A percentile compares a stretch with the other conserved stretches of the same genome.
phyloP scores from a whole-genome alignment of 2,888 invertebrate genomes.

The Cheiracanthium punctorium region DNA sequence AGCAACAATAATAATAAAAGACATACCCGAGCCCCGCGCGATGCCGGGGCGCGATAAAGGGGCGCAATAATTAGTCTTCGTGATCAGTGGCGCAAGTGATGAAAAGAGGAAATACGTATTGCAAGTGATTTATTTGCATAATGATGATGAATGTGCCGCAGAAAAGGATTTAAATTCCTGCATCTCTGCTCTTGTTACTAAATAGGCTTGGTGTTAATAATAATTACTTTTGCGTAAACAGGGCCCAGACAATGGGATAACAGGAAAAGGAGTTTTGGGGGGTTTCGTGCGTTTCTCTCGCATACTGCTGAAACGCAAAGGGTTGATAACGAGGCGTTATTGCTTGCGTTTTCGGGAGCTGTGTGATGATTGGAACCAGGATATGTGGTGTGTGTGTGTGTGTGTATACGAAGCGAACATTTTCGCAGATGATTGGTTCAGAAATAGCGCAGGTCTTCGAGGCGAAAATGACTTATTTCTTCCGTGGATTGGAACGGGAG shows the following conservation, averaged over 20 bases:
- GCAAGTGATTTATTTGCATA: conserved; percentile 2
- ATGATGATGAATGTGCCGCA: not conserved
- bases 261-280: not conserved
- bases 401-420: too few relatives aligned
- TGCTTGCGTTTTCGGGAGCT: not conserved
- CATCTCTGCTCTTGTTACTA: not conserved
- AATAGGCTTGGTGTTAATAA: not conserved
- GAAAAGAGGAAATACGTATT: not conserved
- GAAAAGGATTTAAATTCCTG: conserved; percentile 1
- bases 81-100: conserved; percentile 3
- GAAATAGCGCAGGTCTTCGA: too few relatives aligned
- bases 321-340: not conserved
- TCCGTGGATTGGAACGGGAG: not conserved
- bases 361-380: too few relatives aligned
- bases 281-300: too few relatives aligned
- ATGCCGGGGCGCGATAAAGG: not conserved
- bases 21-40: not conserved
- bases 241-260: not conserved
- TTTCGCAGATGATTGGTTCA: too few relatives aligned
- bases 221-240: conserved; percentile 1
- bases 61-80: conserved; percentile 6
- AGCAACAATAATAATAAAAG: not conserved
- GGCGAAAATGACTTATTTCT: not conserved
- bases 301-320: too few relatives aligned
- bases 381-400: too few relatives aligned